These are phyloP conservation scores for Mormyrops attenuatus DNA, from an alignment of 2,797 vertebrate genomes.

Conservation along the genomic window DNA sequence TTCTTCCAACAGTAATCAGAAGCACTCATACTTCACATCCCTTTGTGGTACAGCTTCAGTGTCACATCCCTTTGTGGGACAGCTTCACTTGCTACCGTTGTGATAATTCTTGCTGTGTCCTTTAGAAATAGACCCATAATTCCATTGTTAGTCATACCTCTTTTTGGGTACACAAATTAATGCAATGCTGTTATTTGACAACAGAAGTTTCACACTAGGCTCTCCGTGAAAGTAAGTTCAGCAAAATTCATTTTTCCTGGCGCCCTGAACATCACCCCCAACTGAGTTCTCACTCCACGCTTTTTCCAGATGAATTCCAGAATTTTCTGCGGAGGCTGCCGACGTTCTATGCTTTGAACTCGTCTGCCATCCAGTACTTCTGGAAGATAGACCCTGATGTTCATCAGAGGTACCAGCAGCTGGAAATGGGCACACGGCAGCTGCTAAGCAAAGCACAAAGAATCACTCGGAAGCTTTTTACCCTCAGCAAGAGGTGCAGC, in stretches of 20 bases:
- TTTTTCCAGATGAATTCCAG: slow-evolving; percentile 85
- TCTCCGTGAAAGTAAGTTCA: slow-evolving; percentile 20
- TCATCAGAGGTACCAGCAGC: slow-evolving; percentile 83
- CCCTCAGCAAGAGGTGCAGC: slow-evolving; percentile 89
- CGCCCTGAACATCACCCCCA: slow-evolving; percentile 11
- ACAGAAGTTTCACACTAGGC: background rate
- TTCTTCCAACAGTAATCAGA: background rate
- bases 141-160: background rate
- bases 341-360: slow-evolving; percentile 86
- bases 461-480: slow-evolving; percentile 86
- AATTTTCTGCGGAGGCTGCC: slow-evolving; percentile 89
- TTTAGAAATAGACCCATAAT: background rate
- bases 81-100: background rate
- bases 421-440: slow-evolving; percentile 78
- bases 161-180: background rate
- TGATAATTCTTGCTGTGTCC: background rate
- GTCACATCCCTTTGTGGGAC: background rate
- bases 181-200: slow-evolving; percentile 14
- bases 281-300: background rate
- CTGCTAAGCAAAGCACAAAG: slow-evolving; percentile 82
- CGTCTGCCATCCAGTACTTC: slow-evolving; percentile 85
- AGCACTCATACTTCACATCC: background rate
- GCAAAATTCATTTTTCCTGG: background rate
- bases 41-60: background rate
- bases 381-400: slow-evolving; percentile 86